Percentiles rank a stretch among this genome's conserved stretches.
Conservation (phyloP, 2,113 vertebrate genomes). For the Motacilla tschutschensis region DNA sequence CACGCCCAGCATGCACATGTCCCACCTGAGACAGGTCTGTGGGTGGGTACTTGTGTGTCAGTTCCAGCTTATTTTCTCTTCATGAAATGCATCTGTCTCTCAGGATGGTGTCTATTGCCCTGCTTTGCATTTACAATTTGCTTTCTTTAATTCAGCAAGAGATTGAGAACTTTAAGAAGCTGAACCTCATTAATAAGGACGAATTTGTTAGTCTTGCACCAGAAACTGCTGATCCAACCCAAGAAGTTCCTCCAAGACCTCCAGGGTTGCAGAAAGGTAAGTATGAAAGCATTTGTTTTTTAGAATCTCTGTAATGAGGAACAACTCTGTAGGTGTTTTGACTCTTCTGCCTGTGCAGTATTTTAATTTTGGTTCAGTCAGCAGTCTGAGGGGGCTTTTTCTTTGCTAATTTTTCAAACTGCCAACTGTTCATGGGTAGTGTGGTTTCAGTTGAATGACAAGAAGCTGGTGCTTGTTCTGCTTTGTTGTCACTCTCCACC, state of each 20-base stretch:
- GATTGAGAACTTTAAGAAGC: slow-evolving; percentile 89
- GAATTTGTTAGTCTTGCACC: slow-evolving; percentile 83
- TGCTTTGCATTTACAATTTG: slow-evolving; percentile 49
- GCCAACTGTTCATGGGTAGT: neutral
- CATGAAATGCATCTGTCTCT: neutral
- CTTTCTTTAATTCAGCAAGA: slow-evolving; percentile 79
- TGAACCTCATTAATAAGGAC: slow-evolving; percentile 87
- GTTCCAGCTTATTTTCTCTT: neutral
- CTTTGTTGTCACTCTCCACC: neutral
- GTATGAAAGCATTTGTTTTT: neutral
- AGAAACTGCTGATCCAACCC: slow-evolving; percentile 74
- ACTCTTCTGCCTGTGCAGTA: neutral
- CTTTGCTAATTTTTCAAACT: neutral
- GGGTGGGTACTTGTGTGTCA: neutral
- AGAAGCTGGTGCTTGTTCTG: neutral
- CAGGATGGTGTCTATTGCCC: neutral
- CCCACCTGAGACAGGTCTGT: neutral
- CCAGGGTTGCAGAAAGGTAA: slow-evolving; percentile 63
- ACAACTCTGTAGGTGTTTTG: neutral
- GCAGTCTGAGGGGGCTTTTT: neutral
- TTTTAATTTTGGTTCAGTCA: neutral
- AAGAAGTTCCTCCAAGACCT: slow-evolving; percentile 72
- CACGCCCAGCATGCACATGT: fast-evolving
- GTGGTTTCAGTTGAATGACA: neutral
- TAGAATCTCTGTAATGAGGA: neutral